phyloP scores from a whole-genome alignment of 2,888 invertebrate species.

The Melieria crassipennis region DNA sequence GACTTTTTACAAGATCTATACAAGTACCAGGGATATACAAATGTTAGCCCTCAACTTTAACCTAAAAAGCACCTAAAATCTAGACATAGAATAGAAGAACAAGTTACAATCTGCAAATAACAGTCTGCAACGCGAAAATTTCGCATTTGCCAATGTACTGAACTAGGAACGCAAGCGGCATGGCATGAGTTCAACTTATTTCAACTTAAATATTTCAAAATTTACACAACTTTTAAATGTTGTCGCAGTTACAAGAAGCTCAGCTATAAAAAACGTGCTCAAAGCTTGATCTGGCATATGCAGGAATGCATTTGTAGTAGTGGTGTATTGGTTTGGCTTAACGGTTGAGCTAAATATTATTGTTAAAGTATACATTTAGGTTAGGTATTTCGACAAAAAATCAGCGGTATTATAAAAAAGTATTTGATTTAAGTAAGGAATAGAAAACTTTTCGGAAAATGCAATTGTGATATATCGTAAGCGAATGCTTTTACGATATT shows the following conservation, averaged over 20 bases:
- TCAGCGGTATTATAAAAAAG: slow-evolving; percentile 24
- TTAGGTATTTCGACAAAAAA: slow-evolving; percentile 27
- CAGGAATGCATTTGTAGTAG: too few relatives aligned
- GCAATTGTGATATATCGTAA: too few relatives aligned
- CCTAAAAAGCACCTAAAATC: too few relatives aligned
- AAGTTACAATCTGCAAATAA: too few relatives aligned
- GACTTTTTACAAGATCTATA: too few relatives aligned
- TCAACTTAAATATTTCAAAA: neutral
- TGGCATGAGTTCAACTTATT: neutral
- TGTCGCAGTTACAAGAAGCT: slow-evolving; percentile 39
- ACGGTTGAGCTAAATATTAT: too few relatives aligned
- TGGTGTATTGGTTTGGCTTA: too few relatives aligned
- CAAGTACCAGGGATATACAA: too few relatives aligned
- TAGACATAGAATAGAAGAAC: too few relatives aligned
- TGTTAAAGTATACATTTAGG: too few relatives aligned
- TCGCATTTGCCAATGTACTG: neutral
- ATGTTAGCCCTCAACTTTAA: too few relatives aligned
- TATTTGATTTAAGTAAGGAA: slow-evolving; percentile 21
- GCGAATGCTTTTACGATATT: slow-evolving; percentile 4
- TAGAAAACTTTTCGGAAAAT: slow-evolving; percentile 2
- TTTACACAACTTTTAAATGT: neutral
- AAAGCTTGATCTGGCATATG: slow-evolving; percentile 46
- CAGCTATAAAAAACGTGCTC: slow-evolving; percentile 49
- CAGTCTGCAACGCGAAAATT: neutral
- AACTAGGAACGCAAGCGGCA: neutral